A percentile compares a stretch with the other conserved stretches of the same genome.
These are phyloP conservation scores for Bucco capensis DNA, from an alignment of 2,113 vertebrate genomes.

Conservation along the genomic window DNA sequence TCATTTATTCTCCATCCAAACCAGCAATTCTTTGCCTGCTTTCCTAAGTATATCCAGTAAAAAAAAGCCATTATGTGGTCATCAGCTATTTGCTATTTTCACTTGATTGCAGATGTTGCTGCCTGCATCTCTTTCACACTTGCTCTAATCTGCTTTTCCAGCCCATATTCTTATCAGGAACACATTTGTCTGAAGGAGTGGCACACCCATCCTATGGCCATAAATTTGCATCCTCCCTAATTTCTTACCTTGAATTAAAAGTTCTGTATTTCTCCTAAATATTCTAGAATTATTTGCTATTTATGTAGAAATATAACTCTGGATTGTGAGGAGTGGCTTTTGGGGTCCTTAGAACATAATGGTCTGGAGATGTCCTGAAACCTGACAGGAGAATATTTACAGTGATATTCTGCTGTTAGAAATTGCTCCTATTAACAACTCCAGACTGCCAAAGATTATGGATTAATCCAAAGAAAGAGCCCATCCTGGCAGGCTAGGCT, in stretches of 20 bases:
- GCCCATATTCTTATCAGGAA: not conserved
- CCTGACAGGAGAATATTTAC: not conserved
- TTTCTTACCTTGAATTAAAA: not conserved
- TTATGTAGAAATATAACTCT: not conserved
- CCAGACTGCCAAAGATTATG: not conserved
- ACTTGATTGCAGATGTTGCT: not conserved
- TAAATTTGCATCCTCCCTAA: not conserved
- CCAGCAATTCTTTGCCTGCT: not conserved
- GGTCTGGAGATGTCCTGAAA: not conserved
- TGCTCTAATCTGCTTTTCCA: not conserved
- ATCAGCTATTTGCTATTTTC: not conserved
- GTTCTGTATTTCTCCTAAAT: not conserved
- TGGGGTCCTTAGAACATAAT: not conserved
- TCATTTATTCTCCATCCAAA: not conserved
- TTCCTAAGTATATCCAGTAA: not conserved
- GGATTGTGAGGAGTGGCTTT: not conserved
- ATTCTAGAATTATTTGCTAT: not conserved
- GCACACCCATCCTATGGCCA: not conserved
- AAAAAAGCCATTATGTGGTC: not conserved
- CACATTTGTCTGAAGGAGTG: not conserved
- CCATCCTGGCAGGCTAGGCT: not conserved
- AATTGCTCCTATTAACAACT: not conserved
- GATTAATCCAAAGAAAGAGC: slow-evolving; percentile 11
- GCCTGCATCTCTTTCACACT: not conserved
- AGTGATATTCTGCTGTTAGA: not conserved